These are phyloP conservation scores for Linnaemya tessellans DNA, from an alignment of 2,888 invertebrate genomes.

Conservation along the genomic window DNA sequence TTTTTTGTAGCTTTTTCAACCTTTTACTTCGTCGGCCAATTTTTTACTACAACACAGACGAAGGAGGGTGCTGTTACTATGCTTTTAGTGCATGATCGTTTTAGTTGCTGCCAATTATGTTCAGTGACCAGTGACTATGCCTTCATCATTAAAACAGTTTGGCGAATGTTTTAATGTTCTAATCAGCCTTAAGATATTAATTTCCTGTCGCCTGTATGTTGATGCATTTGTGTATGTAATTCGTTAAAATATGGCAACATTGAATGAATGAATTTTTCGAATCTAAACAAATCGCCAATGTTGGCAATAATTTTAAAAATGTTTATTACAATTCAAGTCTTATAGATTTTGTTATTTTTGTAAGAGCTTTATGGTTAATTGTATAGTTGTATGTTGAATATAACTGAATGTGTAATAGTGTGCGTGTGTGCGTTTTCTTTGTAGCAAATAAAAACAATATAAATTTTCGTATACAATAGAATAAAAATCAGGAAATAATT, in stretches of 20 bases:
- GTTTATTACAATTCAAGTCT: slow-evolving; percentile 47
- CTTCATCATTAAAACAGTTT: too few species aligned
- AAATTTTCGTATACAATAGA: slow-evolving; percentile 47
- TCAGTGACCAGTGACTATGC: too few species aligned
- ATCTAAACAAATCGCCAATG: slow-evolving; percentile 71
- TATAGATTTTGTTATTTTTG: slow-evolving; percentile 1
- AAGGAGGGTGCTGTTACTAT: too few species aligned
- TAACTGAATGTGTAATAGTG: slow-evolving; percentile 6
- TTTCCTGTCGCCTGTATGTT: too few species aligned
- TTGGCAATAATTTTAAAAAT: slow-evolving; percentile 65
- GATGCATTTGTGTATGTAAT: slow-evolving; percentile 3
- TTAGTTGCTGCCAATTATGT: too few species aligned
- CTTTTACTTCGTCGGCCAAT: too few species aligned
- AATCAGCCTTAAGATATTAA: too few species aligned
- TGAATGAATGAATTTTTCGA: slow-evolving; percentile 61
- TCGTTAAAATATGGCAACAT: slow-evolving; percentile 67
- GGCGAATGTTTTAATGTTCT: too few species aligned
- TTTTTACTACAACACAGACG: too few species aligned
- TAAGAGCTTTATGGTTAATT: slow-evolving; percentile 22
- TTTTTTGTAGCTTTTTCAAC: too few species aligned
- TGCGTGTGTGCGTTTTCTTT: neutral
- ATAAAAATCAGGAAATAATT: slow-evolving; percentile 69
- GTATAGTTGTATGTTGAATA: slow-evolving; percentile 27
- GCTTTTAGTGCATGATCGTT: too few species aligned
- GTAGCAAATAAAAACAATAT: slow-evolving; percentile 30